Evolutionary conservation across 1,140 invertebrate species (phyloP).

Genomic region (Harpegnathos saltator): DNA sequence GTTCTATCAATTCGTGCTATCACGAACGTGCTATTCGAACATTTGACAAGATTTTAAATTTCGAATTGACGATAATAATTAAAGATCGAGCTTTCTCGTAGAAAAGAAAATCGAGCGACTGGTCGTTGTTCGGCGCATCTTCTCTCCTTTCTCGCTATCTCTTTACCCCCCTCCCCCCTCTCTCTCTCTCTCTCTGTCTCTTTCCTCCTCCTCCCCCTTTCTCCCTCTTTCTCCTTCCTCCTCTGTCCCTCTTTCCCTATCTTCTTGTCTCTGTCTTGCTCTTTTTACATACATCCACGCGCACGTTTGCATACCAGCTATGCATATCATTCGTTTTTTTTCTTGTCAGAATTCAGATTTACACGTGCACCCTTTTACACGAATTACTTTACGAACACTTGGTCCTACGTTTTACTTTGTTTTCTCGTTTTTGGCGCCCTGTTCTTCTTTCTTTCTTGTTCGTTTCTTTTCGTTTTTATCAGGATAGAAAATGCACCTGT

Average conservation of each 20-base stretch:
- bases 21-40: no score
- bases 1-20: no score
- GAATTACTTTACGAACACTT: not conserved
- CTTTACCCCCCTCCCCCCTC: not conserved
- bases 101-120: slow-evolving; percentile 17
- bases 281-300: no score
- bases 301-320: not conserved
- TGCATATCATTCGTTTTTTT: not conserved
- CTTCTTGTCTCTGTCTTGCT: no score
- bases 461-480: slow-evolving; percentile 73
- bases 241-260: no score
- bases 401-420: slow-evolving; percentile 40
- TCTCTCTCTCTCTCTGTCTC: no score
- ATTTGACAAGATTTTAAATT: no score
- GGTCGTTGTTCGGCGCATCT: slow-evolving; percentile 1
- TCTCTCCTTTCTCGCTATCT: slow-evolving; percentile 14
- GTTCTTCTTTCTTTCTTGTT: slow-evolving; percentile 73
- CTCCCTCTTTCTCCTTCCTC: no score
- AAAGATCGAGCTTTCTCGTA: not conserved
- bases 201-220: slow-evolving; percentile 27
- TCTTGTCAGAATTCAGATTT: slow-evolving; percentile 32
- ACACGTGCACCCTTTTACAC: slow-evolving; percentile 42
- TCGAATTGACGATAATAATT: no score
- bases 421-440: slow-evolving; percentile 65
- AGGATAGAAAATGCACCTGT: slow-evolving; percentile 83